Evolutionary conservation across 2,888 invertebrate species (phyloP).

Genomic region (Nymphalis c-album): DNA sequence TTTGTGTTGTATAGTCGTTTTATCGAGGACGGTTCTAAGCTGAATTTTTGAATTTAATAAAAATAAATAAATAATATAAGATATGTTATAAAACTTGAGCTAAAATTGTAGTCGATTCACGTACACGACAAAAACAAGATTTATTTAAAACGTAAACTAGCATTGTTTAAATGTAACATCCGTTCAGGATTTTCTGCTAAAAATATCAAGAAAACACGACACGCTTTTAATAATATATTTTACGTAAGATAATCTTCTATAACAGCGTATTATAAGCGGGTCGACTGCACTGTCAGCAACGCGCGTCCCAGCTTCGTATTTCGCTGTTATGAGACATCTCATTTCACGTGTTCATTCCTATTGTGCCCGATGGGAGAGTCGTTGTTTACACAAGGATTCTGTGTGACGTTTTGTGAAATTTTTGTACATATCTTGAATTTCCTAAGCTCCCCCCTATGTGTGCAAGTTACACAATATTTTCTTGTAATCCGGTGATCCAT

Average conservation of each 20-base stretch:
- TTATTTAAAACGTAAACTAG: not conserved
- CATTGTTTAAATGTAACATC: not conserved
- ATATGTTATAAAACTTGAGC: no score
- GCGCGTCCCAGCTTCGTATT: constrained; percentile 44
- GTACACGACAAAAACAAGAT: not conserved
- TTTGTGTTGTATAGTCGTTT: no score
- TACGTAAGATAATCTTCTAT: constrained; percentile 13
- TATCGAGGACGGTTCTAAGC: no score
- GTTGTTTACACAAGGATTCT: constrained; percentile 58
- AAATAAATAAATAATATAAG: no score
- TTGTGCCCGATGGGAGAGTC: constrained; percentile 54
- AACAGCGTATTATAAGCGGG: constrained; percentile 6
- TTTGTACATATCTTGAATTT: constrained; percentile 30
- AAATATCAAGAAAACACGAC: constrained; percentile 5
- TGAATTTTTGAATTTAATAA: no score
- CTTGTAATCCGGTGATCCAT: constrained; percentile 26
- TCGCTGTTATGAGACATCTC: constrained; percentile 75
- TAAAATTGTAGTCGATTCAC: not conserved
- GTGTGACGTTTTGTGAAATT: constrained; percentile 39
- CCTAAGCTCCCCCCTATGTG: not conserved
- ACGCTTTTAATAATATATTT: constrained; percentile 17
- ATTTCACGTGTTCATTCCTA: constrained; percentile 68
- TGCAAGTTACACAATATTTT: constrained; percentile 17
- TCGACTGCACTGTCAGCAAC: constrained; percentile 37
- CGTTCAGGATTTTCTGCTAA: not conserved